Conservation (phyloP, 2,797 vertebrate species). For the Spheniscus humboldti region DNA sequence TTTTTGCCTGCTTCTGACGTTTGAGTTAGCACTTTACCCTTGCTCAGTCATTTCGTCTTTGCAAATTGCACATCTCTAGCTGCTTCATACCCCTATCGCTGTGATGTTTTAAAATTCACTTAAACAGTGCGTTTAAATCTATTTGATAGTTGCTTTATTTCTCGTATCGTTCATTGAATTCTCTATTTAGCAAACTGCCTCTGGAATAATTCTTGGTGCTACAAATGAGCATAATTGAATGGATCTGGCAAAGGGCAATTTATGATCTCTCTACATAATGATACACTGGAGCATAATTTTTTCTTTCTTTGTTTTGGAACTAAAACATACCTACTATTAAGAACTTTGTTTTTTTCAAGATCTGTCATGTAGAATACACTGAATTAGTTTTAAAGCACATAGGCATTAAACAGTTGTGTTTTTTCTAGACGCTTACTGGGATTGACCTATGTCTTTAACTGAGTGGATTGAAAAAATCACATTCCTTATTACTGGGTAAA, state of each 20-base stretch:
- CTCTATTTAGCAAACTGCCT: neutral
- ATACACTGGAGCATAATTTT: neutral
- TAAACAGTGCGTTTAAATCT: neutral
- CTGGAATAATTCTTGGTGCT: neutral
- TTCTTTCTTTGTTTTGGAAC: neutral
- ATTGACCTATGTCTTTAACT: neutral
- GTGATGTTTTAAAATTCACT: neutral
- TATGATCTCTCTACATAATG: neutral
- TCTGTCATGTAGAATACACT: neutral
- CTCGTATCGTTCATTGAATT: neutral
- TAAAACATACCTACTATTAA: neutral
- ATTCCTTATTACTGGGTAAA: neutral
- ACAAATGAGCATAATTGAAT: neutral
- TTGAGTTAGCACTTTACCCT: neutral
- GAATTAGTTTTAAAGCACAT: neutral
- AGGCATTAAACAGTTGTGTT: neutral
- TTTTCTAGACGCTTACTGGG: neutral
- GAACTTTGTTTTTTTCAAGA: neutral
- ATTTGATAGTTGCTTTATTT: neutral
- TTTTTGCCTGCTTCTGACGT: neutral
- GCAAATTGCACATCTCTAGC: neutral
- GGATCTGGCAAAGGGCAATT: neutral
- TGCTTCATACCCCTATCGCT: neutral
- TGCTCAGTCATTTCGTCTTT: neutral
- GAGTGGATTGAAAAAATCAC: neutral